Evolutionary conservation across 1,140 invertebrate species (phyloP).

Genomic region (Oryzaephilus surinamensis): DNA sequence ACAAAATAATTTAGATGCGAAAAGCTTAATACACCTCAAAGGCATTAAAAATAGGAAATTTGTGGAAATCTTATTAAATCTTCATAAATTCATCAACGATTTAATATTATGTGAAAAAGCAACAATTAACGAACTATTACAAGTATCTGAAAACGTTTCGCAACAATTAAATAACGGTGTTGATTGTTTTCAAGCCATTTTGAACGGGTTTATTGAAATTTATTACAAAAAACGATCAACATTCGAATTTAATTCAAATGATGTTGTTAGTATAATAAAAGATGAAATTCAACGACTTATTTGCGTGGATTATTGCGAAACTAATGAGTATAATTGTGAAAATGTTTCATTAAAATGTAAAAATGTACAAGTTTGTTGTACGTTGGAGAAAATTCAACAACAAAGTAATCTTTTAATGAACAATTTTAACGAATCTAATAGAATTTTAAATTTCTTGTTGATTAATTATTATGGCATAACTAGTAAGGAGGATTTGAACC

Average conservation of each 20-base stretch:
- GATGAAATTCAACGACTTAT: constrained; percentile 17
- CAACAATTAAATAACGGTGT: constrained; percentile 55
- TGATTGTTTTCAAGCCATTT: constrained; percentile 40
- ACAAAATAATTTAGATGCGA: constrained; percentile 39
- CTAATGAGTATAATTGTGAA: constrained; percentile 5
- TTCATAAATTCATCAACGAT: constrained; percentile 37
- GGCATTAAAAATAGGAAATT: constrained; percentile 38
- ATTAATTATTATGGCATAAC: constrained; percentile 29
- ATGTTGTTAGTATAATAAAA: constrained; percentile 24
- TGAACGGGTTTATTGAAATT: constrained; percentile 51
- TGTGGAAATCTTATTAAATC: constrained; percentile 41
- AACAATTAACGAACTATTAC: constrained; percentile 49
- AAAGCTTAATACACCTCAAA: constrained; percentile 42
- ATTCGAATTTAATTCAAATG: constrained; percentile 38
- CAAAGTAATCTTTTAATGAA: constrained; percentile 20
- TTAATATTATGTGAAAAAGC: constrained; percentile 41
- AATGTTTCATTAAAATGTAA: constrained; percentile 22
- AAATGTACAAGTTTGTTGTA: constrained; percentile 25
- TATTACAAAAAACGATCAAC: constrained; percentile 52
- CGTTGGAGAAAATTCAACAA: constrained; percentile 31
- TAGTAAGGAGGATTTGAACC: constrained; percentile 21
- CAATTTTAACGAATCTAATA: constrained; percentile 3
- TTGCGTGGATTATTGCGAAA: background rate
- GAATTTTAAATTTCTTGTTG: constrained; percentile 16
- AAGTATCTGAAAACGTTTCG: constrained; percentile 48